A percentile compares a stretch with the other conserved stretches of the same genome.
Conservation (phyloP, 2,113 vertebrate species). For the Mustela lutreola region DNA sequence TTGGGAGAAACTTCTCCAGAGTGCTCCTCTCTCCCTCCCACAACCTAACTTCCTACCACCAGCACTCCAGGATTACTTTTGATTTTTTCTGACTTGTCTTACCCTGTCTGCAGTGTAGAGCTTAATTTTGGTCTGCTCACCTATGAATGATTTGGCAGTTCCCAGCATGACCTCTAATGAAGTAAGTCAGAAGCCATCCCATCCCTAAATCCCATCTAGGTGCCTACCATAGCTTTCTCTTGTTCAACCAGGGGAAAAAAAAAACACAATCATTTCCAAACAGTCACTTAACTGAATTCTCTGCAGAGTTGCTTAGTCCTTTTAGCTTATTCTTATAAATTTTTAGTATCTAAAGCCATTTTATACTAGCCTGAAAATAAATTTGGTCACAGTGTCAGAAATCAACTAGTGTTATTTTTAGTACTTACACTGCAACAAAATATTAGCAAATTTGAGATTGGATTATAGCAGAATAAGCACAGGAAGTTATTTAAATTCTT, state of each 20-base stretch:
- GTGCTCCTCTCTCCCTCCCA: neutral
- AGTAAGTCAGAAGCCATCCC: neutral
- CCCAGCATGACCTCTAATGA: neutral
- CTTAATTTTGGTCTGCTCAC: neutral
- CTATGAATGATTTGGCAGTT: neutral
- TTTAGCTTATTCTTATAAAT: neutral
- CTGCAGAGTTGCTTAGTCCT: neutral
- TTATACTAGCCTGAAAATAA: neutral
- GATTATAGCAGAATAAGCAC: neutral
- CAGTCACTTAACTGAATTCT: neutral
- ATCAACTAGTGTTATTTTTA: neutral
- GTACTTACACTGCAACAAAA: neutral
- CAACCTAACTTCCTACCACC: neutral
- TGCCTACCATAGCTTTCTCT: neutral
- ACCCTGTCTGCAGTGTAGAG: neutral
- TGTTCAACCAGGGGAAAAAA: neutral
- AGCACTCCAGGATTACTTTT: neutral
- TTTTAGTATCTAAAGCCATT: neutral
- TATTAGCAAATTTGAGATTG: neutral
- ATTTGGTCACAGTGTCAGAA: neutral
- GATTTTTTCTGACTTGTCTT: conserved; percentile 36
- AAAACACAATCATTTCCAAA: neutral
- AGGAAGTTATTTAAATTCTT: neutral
- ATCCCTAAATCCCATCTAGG: neutral
- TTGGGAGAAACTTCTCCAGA: neutral